These are phyloP conservation scores for Chrosomus eos DNA, from an alignment of 2,797 vertebrate genomes.

Conservation along the genomic window DNA sequence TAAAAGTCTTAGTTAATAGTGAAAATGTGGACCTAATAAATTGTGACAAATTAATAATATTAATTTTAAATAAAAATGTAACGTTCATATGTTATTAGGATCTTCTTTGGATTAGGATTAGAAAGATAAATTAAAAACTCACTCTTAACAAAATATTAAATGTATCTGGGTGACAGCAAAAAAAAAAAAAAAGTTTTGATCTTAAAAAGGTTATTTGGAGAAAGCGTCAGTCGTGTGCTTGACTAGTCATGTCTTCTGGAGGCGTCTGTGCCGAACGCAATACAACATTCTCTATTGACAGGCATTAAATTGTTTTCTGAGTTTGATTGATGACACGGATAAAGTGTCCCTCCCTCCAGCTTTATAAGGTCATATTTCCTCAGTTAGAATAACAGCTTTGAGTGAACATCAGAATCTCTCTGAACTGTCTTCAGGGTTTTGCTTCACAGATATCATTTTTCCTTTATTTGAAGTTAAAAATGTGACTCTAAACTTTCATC, in stretches of 20 bases:
- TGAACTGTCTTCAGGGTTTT: constrained; percentile 20
- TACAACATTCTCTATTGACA: constrained; percentile 69
- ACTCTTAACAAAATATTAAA: background rate
- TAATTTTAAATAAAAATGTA: background rate
- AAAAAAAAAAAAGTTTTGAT: background rate
- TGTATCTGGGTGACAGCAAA: background rate
- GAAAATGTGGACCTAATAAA: too few species aligned
- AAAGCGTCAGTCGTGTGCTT: constrained; percentile 47
- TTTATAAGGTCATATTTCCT: constrained; percentile 45
- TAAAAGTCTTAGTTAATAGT: too few species aligned
- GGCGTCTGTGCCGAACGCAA: constrained; percentile 63
- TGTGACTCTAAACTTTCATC: background rate
- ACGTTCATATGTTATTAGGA: background rate
- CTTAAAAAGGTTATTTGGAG: constrained; percentile 20
- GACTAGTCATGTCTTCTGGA: constrained; percentile 58
- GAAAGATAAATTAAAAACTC: background rate
- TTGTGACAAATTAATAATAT: too few species aligned
- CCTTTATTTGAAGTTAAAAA: constrained; percentile 1
- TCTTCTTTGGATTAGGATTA: too few species aligned
- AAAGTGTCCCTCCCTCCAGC: constrained; percentile 56
- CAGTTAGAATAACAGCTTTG: constrained; percentile 27
- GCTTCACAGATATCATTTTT: constrained; percentile 17
- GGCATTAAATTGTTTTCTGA: constrained; percentile 73
- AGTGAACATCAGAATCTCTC: constrained; percentile 35
- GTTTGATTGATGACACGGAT: constrained; percentile 74